Conservation (phyloP, 2,113 vertebrate genomes). For the Stercorarius parasiticus region DNA sequence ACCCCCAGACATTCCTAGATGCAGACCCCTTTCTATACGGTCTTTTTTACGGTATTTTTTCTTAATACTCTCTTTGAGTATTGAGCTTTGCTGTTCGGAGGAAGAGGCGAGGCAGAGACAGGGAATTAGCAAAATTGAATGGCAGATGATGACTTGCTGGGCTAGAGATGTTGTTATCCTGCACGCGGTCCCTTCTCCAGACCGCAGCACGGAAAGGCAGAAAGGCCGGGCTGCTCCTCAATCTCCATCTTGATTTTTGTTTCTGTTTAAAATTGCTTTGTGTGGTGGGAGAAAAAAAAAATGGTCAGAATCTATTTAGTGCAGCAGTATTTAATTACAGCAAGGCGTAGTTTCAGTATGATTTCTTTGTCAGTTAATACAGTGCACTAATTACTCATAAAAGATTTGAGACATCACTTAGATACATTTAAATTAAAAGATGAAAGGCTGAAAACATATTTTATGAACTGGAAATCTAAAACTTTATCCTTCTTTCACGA, state of each 20-base stretch:
- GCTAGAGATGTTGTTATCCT: neutral
- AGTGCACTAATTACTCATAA: slow-evolving; percentile 37
- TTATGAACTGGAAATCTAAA: neutral
- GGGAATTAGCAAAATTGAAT: neutral
- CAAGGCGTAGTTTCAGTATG: neutral
- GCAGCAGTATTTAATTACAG: neutral
- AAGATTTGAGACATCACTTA: neutral
- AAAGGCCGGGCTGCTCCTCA: neutral
- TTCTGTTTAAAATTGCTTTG: neutral
- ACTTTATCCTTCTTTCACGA: neutral
- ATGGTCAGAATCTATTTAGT: neutral
- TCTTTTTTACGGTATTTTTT: too few relatives aligned
- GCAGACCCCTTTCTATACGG: neutral
- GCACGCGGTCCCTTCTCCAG: neutral
- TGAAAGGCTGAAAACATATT: neutral
- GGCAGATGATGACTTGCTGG: neutral
- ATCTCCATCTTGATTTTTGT: neutral
- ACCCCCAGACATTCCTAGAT: neutral
- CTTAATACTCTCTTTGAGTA: neutral
- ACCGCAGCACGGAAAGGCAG: fast-evolving
- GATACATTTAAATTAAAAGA: slow-evolving; percentile 3
- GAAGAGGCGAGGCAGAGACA: neutral
- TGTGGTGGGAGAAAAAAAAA: neutral
- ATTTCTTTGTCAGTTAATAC: slow-evolving; percentile 26
- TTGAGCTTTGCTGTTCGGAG: neutral